Evolutionary conservation across 2,113 vertebrate genomes (phyloP).

Genomic region (Acrocephalus kingi): DNA sequence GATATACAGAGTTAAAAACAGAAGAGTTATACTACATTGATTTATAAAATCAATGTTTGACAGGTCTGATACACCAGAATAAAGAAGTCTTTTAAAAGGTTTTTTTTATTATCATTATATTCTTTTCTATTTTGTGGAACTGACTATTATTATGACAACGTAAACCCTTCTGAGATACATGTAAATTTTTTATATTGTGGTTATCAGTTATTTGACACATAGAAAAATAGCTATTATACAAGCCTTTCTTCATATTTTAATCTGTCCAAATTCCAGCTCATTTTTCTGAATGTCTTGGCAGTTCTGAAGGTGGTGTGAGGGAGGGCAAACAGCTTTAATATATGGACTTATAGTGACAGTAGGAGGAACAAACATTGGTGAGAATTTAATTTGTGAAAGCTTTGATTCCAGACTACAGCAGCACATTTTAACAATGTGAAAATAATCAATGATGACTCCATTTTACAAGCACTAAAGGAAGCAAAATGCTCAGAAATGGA

Average conservation of each 20-base stretch:
- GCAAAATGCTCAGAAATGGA: constrained; percentile 1
- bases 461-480: constrained; percentile 50
- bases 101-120: background rate
- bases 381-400: constrained; percentile 14
- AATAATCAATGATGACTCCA: constrained; percentile 34
- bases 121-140: background rate
- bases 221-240: background rate
- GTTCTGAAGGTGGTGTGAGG: background rate
- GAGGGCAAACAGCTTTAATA: background rate
- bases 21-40: background rate
- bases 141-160: background rate
- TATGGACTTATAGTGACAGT: background rate
- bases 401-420: background rate
- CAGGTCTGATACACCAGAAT: background rate
- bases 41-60: background rate
- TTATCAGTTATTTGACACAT: background rate
- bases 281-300: background rate
- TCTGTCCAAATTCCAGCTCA: background rate
- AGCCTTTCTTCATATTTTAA: background rate
- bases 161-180: background rate
- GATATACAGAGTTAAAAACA: background rate
- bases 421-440: constrained; percentile 23
- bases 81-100: background rate
- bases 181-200: background rate
- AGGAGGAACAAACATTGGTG: background rate